Base-by-base conservation (phyloP, 2,888 invertebrate species). In the Calephelis perditalis region DNA sequence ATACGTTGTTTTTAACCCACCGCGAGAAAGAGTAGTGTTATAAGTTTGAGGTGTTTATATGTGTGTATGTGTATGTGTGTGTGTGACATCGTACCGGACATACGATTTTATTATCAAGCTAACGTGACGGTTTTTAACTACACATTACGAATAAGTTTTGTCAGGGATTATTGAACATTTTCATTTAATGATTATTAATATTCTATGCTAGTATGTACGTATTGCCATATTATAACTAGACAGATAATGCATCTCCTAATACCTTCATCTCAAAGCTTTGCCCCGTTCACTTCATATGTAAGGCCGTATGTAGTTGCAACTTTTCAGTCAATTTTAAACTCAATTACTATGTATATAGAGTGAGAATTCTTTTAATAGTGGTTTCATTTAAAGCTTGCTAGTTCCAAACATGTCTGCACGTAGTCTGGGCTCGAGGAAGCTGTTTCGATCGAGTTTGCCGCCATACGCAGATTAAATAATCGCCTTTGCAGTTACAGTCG, bases 401-500 rank as follows among this genome's bases (percentile, higher is more conserved):
- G 36, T 52, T 52, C 26, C 36, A 36, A 52, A 52, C 52, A 35
- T 52, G 52, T 57, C 55, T 45, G 55, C 46, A 55, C 58, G 62
- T 45, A 65, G 70, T 70, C 69, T 70, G 69, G 61, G 61, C 56
- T 64, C 60, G 35, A 36, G 70, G 63, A 68, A 67, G 71, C 68
- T 70, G 70, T 65, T 76, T 76, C 75, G 74, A 76, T 76, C 75
- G 71, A 64, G 70, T 71, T 72, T 69, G 66, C 67, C 67, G 64
- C 62, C 62, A 59, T 62, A 65, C 59, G 57, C 61, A 62, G 63
- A 63, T 67, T 62, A 64, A 67, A 64, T 60, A 46, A 60, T 46
- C 56, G 35, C 46, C 35, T 52, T 11, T 52, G 59, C 45, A 59
- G 59, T 52, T 45, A n/a, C 36, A 26, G 52, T 26, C 52, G 35